These are phyloP conservation scores for Hesperia comma DNA, from an alignment of 2,888 invertebrate species.

Conservation along the genomic window DNA sequence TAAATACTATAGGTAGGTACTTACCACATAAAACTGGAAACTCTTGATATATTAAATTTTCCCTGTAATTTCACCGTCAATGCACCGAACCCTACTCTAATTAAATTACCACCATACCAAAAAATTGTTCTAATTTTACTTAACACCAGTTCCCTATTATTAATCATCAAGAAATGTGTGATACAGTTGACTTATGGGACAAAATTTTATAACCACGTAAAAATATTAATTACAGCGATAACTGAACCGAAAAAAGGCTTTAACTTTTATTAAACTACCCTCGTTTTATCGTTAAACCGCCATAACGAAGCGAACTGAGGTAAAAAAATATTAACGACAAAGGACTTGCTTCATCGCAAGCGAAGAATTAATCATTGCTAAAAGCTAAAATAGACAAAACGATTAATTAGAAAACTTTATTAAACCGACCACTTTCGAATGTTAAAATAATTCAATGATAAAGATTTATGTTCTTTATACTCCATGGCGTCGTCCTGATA, in stretches of 20 bases:
- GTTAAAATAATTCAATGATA: too few species aligned
- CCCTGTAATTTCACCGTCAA: conserved; percentile 19
- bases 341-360: conserved; percentile 2
- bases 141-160: conserved; percentile 39
- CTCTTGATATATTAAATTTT: conserved; percentile 7
- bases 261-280: conserved; percentile 54
- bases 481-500: too few species aligned
- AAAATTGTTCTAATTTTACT: conserved; percentile 46
- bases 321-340: conserved; percentile 26
- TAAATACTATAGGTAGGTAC: too few species aligned
- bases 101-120: conserved; percentile 33
- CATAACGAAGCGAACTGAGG: conserved; percentile 33
- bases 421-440: too few species aligned
- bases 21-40: too few species aligned
- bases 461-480: too few species aligned
- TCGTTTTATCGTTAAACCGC: conserved; percentile 48
- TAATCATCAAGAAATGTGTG: conserved; percentile 51
- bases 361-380: neutral
- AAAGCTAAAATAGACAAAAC: neutral
- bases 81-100: conserved; percentile 30
- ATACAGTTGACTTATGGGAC: conserved; percentile 46
- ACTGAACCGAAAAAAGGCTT: conserved; percentile 55
- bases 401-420: too few species aligned
- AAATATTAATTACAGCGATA: conserved; percentile 75
- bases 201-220: conserved; percentile 51